These are phyloP conservation scores for Asteroscopus sphinx DNA, from an alignment of 2,888 invertebrate genomes.

Conservation along the genomic window DNA sequence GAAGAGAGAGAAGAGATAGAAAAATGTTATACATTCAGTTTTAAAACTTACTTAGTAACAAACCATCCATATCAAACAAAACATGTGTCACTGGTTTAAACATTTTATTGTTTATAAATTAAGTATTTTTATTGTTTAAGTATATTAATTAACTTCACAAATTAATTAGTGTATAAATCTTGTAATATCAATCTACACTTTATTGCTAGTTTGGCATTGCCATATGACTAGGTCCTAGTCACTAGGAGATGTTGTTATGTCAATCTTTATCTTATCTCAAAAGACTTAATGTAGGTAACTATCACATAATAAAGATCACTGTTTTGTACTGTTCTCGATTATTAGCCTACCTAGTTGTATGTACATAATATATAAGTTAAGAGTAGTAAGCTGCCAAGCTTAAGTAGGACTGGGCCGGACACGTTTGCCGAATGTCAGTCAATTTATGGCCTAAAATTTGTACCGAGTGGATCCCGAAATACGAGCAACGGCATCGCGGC, in stretches of 20 bases:
- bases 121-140: no score
- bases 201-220: conserved; percentile 8
- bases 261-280: conserved; percentile 41
- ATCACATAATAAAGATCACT: conserved; percentile 28
- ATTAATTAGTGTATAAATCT: background rate
- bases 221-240: background rate
- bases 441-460: no score
- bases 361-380: no score
- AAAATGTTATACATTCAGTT: background rate
- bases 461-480: no score
- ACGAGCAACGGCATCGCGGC: no score
- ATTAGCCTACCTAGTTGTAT: no score
- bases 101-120: conserved; percentile 61
- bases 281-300: conserved; percentile 29
- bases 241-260: conserved; percentile 43
- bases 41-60: conserved; percentile 79
- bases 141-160: no score
- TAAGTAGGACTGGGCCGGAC: no score
- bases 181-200: conserved; percentile 6
- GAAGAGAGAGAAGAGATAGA: background rate
- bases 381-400: no score
- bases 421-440: no score
- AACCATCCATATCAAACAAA: conserved; percentile 86
- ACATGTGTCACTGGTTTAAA: conserved; percentile 75
- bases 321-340: background rate